Percentiles rank a stretch among this genome's conserved stretches.
These are phyloP conservation scores for Conus canariensis DNA, from an alignment of 2,888 invertebrate genomes.

Conservation along the genomic window DNA sequence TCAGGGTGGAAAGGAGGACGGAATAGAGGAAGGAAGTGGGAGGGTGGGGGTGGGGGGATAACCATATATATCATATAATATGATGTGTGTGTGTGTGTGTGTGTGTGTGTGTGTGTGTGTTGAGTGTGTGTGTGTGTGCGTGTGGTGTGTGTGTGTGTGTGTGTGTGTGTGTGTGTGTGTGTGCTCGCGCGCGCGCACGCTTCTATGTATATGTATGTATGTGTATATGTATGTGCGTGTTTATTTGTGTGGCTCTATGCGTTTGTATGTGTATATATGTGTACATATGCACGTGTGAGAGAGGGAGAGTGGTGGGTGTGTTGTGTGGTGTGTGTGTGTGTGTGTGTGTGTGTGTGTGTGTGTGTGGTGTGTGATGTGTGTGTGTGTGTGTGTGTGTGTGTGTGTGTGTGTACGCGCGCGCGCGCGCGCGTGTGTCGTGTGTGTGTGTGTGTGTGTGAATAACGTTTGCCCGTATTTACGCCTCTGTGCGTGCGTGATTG, in stretches of 20 bases:
- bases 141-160: neutral
- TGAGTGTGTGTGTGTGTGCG: neutral
- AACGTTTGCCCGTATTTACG: too few relatives aligned
- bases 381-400: constrained; percentile 10
- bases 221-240: constrained; percentile 8
- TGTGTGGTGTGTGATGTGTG: too few relatives aligned
- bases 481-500: too few relatives aligned
- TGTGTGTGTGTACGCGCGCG: neutral
- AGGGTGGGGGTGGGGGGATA: too few relatives aligned
- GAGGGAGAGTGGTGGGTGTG: too few relatives aligned
- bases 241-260: constrained; percentile 27
- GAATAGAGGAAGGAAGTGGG: neutral
- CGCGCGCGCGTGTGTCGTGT: too few relatives aligned
- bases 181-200: neutral
- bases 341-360: too few relatives aligned
- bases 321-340: neutral
- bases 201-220: neutral
- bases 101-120: neutral
- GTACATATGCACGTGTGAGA: neutral
- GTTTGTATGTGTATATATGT: constrained; percentile 16
- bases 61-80: too few relatives aligned
- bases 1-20: neutral
- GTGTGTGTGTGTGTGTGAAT: neutral
- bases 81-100: neutral
- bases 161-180: neutral